These are phyloP conservation scores for Littorina saxatilis DNA, from an alignment of 1,140 invertebrate species.

Conservation along the genomic window DNA sequence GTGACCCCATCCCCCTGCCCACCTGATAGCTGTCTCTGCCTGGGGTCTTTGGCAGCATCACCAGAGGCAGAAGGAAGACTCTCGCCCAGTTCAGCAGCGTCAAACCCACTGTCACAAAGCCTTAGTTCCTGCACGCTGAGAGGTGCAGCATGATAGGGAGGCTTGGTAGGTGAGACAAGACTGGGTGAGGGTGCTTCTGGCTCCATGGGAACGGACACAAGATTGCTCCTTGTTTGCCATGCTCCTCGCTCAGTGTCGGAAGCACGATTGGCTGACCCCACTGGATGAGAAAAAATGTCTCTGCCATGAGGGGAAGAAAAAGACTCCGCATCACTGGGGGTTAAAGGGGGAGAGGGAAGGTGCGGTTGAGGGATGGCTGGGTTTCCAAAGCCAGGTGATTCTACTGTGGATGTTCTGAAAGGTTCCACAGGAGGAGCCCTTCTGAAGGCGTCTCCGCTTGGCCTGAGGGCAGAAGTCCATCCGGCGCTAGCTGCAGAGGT, in stretches of 20 bases:
- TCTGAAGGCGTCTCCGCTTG: background rate
- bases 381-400: background rate
- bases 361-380: background rate
- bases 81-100: background rate
- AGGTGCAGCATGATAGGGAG: background rate
- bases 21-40: background rate
- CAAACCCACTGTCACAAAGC: background rate
- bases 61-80: background rate
- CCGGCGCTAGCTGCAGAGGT: slow-evolving; percentile 22
- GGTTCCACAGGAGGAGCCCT: background rate
- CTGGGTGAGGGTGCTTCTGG: no score
- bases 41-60: background rate
- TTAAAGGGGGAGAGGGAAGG: background rate
- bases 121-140: background rate
- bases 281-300: background rate
- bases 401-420: no score
- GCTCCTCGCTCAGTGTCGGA: background rate
- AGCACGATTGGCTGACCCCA: background rate
- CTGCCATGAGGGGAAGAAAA: background rate
- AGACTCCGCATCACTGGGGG: background rate
- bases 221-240: background rate
- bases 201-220: background rate
- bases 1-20: no score
- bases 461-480: background rate
- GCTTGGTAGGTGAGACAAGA: no score